Evolutionary conservation across 1,140 invertebrate species (phyloP).

Genomic region (Rhynchophorus ferrugineus): DNA sequence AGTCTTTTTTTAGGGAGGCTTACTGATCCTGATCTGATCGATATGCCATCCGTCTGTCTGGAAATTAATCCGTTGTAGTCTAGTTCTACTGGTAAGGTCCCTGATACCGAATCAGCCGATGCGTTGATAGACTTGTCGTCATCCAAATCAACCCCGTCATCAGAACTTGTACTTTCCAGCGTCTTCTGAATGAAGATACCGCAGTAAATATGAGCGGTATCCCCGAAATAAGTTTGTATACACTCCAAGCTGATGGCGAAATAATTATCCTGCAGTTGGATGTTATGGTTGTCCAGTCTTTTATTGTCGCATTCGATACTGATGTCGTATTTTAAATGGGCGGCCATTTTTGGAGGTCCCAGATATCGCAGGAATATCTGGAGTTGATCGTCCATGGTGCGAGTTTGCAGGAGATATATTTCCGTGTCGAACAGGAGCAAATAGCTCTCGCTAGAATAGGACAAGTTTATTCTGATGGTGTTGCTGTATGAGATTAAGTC

Average conservation of each 20-base stretch:
- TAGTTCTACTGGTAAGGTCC: not conserved
- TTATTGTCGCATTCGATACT: constrained; percentile 10
- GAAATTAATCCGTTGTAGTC: no score
- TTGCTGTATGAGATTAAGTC: constrained; percentile 26
- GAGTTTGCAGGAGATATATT: constrained; percentile 33
- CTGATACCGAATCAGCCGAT: no score
- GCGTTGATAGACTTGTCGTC: not conserved
- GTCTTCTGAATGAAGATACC: constrained; percentile 11
- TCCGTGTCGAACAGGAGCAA: constrained; percentile 27
- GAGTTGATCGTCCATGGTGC: constrained; percentile 14
- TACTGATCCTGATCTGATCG: no score
- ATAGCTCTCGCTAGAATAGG: constrained; percentile 26
- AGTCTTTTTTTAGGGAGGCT: constrained; percentile 7
- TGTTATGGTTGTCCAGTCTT: constrained; percentile 13
- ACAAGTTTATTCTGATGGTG: constrained; percentile 21
- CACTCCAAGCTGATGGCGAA: constrained; percentile 18
- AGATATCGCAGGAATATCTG: constrained; percentile 39
- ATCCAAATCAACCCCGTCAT: constrained; percentile 4
- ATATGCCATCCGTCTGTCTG: no score
- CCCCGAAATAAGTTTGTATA: constrained; percentile 14
- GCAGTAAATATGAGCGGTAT: constrained; percentile 8
- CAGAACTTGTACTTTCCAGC: constrained; percentile 1
- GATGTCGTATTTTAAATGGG: constrained; percentile 26
- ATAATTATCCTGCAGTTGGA: constrained; percentile 11
- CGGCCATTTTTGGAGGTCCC: constrained; percentile 37